A percentile compares a stretch with the other conserved stretches of the same genome.
Conservation (phyloP, 1,140 invertebrate species). For the Ephestia elutella region DNA sequence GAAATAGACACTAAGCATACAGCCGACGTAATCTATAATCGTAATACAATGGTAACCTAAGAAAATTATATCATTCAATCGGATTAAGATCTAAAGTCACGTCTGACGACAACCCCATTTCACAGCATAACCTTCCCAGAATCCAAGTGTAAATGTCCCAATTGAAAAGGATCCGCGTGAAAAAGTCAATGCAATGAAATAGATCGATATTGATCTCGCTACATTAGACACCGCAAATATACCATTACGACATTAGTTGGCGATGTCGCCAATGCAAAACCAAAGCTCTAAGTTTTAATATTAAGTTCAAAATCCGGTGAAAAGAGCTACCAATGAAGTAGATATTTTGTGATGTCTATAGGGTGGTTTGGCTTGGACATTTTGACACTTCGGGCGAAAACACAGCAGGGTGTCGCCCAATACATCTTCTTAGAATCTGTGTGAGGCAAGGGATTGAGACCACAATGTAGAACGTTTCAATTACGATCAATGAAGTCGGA, state of each 20-base stretch:
- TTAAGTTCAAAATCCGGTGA: conserved; percentile 17
- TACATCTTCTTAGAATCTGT: conserved; percentile 60
- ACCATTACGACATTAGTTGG: conserved; percentile 12
- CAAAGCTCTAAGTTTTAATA: conserved; percentile 15
- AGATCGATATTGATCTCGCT: conserved; percentile 39
- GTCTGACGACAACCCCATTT: conserved; percentile 49
- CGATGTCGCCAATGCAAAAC: background rate
- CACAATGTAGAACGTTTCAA: conserved; percentile 52
- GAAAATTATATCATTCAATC: conserved; percentile 22
- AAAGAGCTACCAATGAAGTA: conserved; percentile 1
- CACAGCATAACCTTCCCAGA: conserved; percentile 46
- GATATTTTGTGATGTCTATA: conserved; percentile 30
- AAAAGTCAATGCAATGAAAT: conserved; percentile 33
- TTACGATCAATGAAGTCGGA: conserved; percentile 30
- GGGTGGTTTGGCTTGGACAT: conserved; percentile 61
- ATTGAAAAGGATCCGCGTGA: conserved; percentile 39
- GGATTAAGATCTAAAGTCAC: conserved; percentile 40
- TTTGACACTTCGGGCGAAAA: conserved; percentile 69
- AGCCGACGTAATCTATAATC: background rate
- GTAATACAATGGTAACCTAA: background rate
- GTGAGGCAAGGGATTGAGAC: conserved; percentile 56
- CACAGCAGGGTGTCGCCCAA: conserved; percentile 57
- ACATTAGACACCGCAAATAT: conserved; percentile 52
- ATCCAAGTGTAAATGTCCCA: conserved; percentile 47
- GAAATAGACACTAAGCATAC: background rate